Evolutionary conservation across 2,888 invertebrate genomes (phyloP).

Genomic region (Nemotelus nigrinus): DNA sequence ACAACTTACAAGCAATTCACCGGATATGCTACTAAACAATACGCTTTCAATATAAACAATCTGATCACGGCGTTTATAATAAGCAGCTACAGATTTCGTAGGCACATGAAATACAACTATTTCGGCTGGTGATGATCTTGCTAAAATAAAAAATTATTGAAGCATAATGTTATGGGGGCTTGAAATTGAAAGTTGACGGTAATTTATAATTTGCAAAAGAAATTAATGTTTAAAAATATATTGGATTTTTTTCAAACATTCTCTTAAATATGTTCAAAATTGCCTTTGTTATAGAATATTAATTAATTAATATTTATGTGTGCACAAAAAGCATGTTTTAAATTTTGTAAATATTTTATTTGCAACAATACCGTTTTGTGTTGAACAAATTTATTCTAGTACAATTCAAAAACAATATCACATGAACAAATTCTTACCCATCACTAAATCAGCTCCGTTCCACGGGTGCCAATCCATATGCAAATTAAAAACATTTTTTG

Average conservation of each 20-base stretch:
- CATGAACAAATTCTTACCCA: conserved; percentile 56
- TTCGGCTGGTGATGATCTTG: conserved; percentile 55
- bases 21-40: conserved; percentile 64
- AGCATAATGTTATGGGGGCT: conserved; percentile 55
- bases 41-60: conserved; percentile 59
- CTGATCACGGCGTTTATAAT: conserved; percentile 58
- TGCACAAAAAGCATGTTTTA: conserved; percentile 42
- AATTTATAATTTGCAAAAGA: conserved; percentile 22
- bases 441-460: conserved; percentile 62
- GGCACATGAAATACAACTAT: conserved; percentile 59
- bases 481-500: conserved; percentile 53
- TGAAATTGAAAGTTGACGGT: conserved; percentile 43
- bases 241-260: no score
- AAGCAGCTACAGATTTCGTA: conserved; percentile 59
- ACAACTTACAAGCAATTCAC: conserved; percentile 63
- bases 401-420: background rate
- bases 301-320: background rate
- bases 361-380: background rate
- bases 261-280: no score
- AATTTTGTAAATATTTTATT: conserved; percentile 52
- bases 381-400: no score
- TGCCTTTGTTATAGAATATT: background rate
- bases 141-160: no score
- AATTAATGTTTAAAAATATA: background rate
- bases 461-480: conserved; percentile 66